Evolutionary conservation across 2,113 vertebrate species (phyloP).

Genomic region (Euleptes europaea): DNA sequence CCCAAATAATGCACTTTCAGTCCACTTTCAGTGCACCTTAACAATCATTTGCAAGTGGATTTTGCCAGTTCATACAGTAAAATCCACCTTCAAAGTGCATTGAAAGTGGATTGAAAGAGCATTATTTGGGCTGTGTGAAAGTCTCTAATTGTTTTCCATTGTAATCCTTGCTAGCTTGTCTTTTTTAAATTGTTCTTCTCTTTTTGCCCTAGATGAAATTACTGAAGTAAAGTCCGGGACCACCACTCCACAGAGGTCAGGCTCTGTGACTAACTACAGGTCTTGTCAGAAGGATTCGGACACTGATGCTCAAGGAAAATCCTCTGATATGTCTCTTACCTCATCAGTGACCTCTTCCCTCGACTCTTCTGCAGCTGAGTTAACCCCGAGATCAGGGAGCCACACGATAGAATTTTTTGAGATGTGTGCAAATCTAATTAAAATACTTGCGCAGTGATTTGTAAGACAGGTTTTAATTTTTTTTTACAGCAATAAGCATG

Average conservation of each 20-base stretch:
- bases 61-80: too few species aligned
- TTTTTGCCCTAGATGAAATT: slow-evolving; percentile 84
- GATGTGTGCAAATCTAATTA: slow-evolving; percentile 99
- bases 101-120: too few species aligned
- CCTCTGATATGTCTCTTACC: slow-evolving; percentile 85
- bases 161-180: not conserved
- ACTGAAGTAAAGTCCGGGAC: slow-evolving; percentile 91
- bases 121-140: too few species aligned
- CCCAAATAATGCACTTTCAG: too few species aligned
- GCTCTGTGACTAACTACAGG: slow-evolving; percentile 90
- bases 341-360: slow-evolving; percentile 91
- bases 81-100: too few species aligned
- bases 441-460: slow-evolving; percentile 95
- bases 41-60: too few species aligned
- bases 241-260: slow-evolving; percentile 91
- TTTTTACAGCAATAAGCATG: slow-evolving; percentile 98
- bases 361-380: slow-evolving; percentile 85
- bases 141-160: not conserved
- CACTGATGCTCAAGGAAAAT: slow-evolving; percentile 79
- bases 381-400: slow-evolving; percentile 90
- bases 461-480: slow-evolving; percentile 79
- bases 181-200: not conserved
- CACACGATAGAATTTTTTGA: slow-evolving; percentile 99
- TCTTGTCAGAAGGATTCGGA: slow-evolving; percentile 88
- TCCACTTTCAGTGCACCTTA: too few species aligned